These are phyloP conservation scores for Pristiophorus japonicus DNA, from an alignment of 2,113 vertebrate genomes.

Conservation along the genomic window DNA sequence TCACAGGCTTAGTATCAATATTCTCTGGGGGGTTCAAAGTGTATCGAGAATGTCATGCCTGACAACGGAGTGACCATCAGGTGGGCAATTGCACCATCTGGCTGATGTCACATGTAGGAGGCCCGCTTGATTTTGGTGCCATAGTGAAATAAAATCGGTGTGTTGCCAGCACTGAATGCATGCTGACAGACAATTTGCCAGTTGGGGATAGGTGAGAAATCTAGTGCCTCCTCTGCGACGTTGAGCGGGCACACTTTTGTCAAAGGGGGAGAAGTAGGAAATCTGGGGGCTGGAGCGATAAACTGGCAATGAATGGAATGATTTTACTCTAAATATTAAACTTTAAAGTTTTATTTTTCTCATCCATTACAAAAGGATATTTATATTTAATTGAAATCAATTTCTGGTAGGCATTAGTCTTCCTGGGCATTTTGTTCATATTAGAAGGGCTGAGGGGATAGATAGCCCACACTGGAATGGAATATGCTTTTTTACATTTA, in stretches of 20 bases:
- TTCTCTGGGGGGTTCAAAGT: not conserved
- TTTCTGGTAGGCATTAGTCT: too few species aligned
- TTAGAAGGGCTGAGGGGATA: too few species aligned
- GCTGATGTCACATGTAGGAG: not conserved
- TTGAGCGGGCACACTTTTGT: not conserved
- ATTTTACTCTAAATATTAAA: not conserved
- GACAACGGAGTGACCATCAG: not conserved
- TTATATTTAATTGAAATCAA: too few species aligned
- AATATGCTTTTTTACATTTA: not conserved
- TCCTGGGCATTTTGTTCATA: too few species aligned
- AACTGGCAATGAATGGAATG: not conserved
- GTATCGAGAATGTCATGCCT: not conserved
- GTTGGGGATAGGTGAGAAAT: not conserved
- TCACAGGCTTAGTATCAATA: not conserved
- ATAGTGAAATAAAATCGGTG: not conserved
- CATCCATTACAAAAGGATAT: too few species aligned
- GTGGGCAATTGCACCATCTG: not conserved
- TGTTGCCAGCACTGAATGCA: not conserved
- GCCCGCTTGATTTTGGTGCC: not conserved
- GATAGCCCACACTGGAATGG: not conserved
- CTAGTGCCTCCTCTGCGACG: not conserved
- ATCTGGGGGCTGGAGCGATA: too few species aligned
- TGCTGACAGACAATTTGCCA: not conserved
- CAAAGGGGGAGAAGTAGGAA: too few species aligned
- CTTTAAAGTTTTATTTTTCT: too few species aligned